Evolutionary conservation across 2,888 invertebrate genomes (phyloP).

Genomic region (Zygaena filipendulae): DNA sequence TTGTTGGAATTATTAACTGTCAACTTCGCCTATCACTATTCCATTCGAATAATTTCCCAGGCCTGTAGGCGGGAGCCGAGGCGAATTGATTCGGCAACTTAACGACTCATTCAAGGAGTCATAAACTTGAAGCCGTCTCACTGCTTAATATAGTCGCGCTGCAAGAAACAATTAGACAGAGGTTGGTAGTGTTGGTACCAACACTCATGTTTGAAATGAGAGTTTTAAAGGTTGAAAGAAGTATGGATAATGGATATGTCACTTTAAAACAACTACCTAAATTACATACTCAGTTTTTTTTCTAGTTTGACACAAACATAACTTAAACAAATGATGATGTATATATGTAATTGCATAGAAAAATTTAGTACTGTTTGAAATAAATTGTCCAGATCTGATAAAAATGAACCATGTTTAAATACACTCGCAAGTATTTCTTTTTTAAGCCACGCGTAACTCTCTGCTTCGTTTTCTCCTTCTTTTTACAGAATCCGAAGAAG

Average conservation of each 20-base stretch:
- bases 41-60: constrained; percentile 39
- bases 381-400: no score
- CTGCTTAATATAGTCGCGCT: constrained; percentile 63
- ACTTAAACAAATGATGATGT: no score
- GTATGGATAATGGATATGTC: constrained; percentile 26
- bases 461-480: no score
- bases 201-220: constrained; percentile 45
- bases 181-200: no score
- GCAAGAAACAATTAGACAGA: constrained; percentile 67
- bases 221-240: constrained; percentile 20
- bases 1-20: no score
- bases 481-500: no score
- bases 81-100: constrained; percentile 62
- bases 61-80: no score
- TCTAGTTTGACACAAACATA: constrained; percentile 1
- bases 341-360: no score
- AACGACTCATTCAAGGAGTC: constrained; percentile 62
- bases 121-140: constrained; percentile 58
- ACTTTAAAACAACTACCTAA: constrained; percentile 11
- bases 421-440: no score
- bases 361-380: no score
- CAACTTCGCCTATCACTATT: constrained; percentile 27
- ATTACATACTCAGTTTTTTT: not conserved
- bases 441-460: no score
- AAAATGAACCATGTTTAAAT: no score